Evolutionary conservation across 1,140 invertebrate species (phyloP), one percentile per base, ranked within the genome.

Genomic region (Ditylenchus dipsaci): DNA sequence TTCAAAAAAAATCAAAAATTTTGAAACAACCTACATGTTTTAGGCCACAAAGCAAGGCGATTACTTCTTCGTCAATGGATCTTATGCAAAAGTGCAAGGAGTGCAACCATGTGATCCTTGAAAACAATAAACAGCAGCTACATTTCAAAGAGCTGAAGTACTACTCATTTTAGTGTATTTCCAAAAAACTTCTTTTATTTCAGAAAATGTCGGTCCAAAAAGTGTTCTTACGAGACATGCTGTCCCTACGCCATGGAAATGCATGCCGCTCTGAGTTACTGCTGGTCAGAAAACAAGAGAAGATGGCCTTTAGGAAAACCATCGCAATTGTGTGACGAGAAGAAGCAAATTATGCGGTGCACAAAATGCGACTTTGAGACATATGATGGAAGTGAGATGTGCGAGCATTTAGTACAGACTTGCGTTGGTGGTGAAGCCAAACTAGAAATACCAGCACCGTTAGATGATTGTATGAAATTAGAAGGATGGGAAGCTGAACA

Each of bases 181-280:
- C n/a, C 38, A 61, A 3, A 38, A 7, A 45, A 21, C 3, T 61
- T 26, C 11, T 57, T 23, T 3, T 5, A 3, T 23, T 57, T 61
- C n/a, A 61, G 59, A 27, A 61, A 61, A 45, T 61, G 59, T 45
- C 29, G 42, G 3, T 19, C 59, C 15, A n/a, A 29, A 21, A n/a
- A 17, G n/a, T 61, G 59, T 61, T 45, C 27, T 17, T 61, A 61
- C 59, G 59, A 61, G 17, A 23, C 59, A 3, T 33, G 19, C 15
- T 61, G 59, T 29, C n/a, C 27, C 19, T n/a, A 23, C 17, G 27
- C 59, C 7, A 21, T 61, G 17, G 59, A 61, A 21, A 19, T 61
- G 59, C 59, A 61, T 45, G n/a, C 27, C 15, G 42, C 27, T 33
- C 59, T 61, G 7, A 61, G 59, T 29, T 33, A n/a, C 27, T 61